These are phyloP conservation scores for Choristoneura rosaceana DNA, from an alignment of 2,888 invertebrate species.

Conservation along the genomic window DNA sequence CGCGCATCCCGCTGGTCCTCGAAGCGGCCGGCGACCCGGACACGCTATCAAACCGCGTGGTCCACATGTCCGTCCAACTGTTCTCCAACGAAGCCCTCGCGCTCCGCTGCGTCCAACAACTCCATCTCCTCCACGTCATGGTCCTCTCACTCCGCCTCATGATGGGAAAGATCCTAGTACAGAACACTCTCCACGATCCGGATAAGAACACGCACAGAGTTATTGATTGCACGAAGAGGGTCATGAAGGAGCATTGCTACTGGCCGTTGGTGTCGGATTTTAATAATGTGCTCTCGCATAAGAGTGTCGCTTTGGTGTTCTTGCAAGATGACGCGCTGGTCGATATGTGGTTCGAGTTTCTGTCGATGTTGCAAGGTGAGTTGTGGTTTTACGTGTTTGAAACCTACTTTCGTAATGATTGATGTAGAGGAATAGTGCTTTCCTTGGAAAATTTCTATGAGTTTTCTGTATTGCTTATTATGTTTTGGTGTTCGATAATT, in stretches of 20 bases:
- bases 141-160: conserved; percentile 93
- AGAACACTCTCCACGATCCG: conserved; percentile 93
- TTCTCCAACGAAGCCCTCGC: conserved; percentile 98
- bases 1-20: conserved; percentile 96
- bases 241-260: conserved; percentile 99
- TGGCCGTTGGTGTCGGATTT: conserved; percentile 99
- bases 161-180: conserved; percentile 96
- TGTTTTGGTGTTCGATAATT: too few relatives aligned
- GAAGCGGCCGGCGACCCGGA: conserved; percentile 95
- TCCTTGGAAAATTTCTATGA: too few relatives aligned
- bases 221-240: conserved; percentile 95
- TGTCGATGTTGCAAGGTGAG: conserved; percentile 96
- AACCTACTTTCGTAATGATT: too few relatives aligned
- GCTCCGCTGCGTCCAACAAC: conserved; percentile 94
- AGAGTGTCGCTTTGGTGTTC: conserved; percentile 95
- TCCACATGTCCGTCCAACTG: conserved; percentile 98
- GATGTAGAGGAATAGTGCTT: too few relatives aligned
- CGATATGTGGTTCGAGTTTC: conserved; percentile 97
- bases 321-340: conserved; percentile 95
- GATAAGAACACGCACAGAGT: conserved; percentile 94
- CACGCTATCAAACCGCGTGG: conserved; percentile 97
- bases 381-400: not conserved
- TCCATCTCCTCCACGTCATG: conserved; percentile 96
- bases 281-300: conserved; percentile 97
- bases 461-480: too few relatives aligned